Evolutionary conservation across 2,797 vertebrate species (phyloP).

Genomic region (Molossus molossus): DNA sequence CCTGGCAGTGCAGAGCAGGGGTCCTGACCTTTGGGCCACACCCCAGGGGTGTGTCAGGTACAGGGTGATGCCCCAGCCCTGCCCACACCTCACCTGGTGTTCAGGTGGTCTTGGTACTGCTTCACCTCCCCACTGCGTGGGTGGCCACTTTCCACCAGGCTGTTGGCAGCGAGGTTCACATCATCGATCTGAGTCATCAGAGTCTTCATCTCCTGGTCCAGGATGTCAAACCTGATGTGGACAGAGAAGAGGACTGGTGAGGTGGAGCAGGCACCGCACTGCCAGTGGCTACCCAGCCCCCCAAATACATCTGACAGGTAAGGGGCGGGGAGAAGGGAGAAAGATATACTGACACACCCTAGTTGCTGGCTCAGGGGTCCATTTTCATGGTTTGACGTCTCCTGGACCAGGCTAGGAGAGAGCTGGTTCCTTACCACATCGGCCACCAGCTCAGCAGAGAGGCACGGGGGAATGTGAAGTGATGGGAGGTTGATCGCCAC

Average conservation of each 20-base stretch:
- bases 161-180: constrained; percentile 94
- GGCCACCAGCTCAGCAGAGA: neutral
- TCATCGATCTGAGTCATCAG: constrained; percentile 93
- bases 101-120: constrained; percentile 93
- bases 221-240: constrained; percentile 93
- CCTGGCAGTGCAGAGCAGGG: neutral
- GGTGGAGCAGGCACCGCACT: neutral
- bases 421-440: neutral
- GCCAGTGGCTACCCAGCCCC: neutral
- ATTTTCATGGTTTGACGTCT: neutral
- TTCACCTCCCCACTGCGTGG: constrained; percentile 95
- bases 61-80: neutral
- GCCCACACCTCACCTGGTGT: constrained; percentile 91
- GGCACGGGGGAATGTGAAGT: neutral
- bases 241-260: neutral
- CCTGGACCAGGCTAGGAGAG: neutral
- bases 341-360: neutral
- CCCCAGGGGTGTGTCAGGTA: neutral
- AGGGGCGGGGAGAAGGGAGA: neutral
- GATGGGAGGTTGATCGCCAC: too few relatives aligned
- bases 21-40: neutral
- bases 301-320: neutral
- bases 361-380: constrained; percentile 4
- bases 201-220: constrained; percentile 95
- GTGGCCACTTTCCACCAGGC: constrained; percentile 96